Base-by-base conservation (phyloP, 1,140 invertebrate species). In the Ostrea denselamellosa region DNA sequence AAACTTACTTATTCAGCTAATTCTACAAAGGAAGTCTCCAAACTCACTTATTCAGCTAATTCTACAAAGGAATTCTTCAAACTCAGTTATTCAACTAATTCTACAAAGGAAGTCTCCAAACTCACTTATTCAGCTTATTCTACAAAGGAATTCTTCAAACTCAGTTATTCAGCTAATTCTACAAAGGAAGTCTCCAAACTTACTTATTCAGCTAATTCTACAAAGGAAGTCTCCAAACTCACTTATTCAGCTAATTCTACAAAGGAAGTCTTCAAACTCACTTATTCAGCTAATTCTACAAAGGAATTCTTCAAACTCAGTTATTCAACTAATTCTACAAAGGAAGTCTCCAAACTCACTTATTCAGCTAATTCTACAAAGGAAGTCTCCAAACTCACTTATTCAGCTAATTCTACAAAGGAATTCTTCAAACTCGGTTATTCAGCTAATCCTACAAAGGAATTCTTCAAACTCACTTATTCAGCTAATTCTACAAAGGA, bases 281-380 rank as follows among this genome's bases (percentile, higher is more conserved):
- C 7, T 17, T 62, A 62, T 62, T 62, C 56, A 77, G 25, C n/a
- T n/a, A n/a, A n/a, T n/a, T n/a, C n/a, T n/a, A n/a, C 56, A 62
- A 62, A n/a, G 56, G n/a, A 62, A 62, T 4, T 62, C 14, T 19
- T 17, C 17, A 17, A 62, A n/a, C 56, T 19, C n/a, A 7, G 17
- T 17, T 62, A 62, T 62, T 62, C 56, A 77, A n/a, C n/a, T n/a
- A n/a, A n/a, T n/a, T n/a, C n/a, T n/a, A n/a, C 56, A 62, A 62
- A n/a, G 56, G n/a, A 62, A 62, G 0, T 62, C 14, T 19, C 5
- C 17, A 17, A 62, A n/a, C 56, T 19, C n/a, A 7, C 7, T 17
- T 62, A 62, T 62, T 62, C 56, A 77, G 25, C n/a, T n/a, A n/a
- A n/a, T n/a, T n/a, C n/a, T n/a, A n/a, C 56, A 62, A 62, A n/a